These are phyloP conservation scores for Deroplatys truncata DNA, from an alignment of 2,888 invertebrate genomes.

Conservation along the genomic window DNA sequence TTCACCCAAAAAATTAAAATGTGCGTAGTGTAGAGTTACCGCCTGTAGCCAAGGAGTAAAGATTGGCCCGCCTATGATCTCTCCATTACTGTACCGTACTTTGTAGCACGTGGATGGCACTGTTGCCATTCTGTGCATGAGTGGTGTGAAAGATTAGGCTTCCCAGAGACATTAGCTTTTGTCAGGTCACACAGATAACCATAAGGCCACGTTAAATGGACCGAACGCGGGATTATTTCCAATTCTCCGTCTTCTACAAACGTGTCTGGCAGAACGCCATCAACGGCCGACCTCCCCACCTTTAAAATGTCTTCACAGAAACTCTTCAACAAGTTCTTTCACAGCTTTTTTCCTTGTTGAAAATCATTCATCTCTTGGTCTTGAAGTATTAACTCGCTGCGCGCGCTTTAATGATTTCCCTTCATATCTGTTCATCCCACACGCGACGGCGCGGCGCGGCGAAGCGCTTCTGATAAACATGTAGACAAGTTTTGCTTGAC, in stretches of 20 bases:
- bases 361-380: neutral
- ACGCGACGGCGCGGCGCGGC: neutral
- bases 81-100: too few relatives aligned
- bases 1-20: too few relatives aligned
- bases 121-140: too few relatives aligned
- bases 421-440: neutral
- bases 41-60: too few relatives aligned
- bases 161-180: neutral
- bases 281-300: neutral
- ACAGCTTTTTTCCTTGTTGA: neutral
- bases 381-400: neutral
- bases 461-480: slow-evolving; percentile 3
- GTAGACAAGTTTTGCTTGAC: slow-evolving; percentile 16
- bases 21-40: too few relatives aligned
- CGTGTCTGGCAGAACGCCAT: neutral
- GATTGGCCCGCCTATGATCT: too few relatives aligned
- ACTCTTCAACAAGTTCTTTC: neutral
- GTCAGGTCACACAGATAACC: neutral
- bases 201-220: slow-evolving; percentile 1
- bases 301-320: neutral
- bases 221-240: slow-evolving; percentile 3
- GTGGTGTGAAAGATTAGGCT: too few relatives aligned
- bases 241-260: neutral
- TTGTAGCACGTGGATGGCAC: too few relatives aligned
- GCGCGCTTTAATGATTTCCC: slow-evolving; percentile 8